A percentile compares a stretch with the other conserved stretches of the same genome.
These are phyloP conservation scores for Myotis yumanensis DNA, from an alignment of 2,113 vertebrate species.

Conservation along the genomic window DNA sequence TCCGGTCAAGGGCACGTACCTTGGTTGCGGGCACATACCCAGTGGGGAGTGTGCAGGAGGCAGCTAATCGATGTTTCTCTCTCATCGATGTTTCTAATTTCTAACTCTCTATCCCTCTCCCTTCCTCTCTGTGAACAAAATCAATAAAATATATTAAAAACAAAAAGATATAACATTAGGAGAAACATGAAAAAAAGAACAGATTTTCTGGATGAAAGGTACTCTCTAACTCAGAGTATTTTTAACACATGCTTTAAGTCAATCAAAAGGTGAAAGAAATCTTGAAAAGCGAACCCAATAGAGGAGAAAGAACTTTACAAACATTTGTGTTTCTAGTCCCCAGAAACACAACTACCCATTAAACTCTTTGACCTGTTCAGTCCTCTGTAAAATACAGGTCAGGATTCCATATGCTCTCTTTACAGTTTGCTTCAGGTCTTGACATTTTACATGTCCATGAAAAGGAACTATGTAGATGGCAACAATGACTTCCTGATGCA, in stretches of 20 bases:
- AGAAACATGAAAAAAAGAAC: not conserved
- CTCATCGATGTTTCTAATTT: too few relatives aligned
- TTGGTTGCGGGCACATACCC: too few relatives aligned
- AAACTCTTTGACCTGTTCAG: not conserved
- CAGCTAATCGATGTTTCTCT: too few relatives aligned
- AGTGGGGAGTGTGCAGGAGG: too few relatives aligned
- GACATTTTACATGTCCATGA: not conserved
- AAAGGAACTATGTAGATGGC: not conserved
- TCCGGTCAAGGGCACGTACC: too few relatives aligned
- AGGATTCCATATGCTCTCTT: not conserved
- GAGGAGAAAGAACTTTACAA: not conserved
- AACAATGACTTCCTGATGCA: not conserved
- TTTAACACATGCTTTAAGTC: constrained; percentile 1
- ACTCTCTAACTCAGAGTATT: not conserved
- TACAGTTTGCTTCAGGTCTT: not conserved
- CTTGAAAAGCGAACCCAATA: not conserved
- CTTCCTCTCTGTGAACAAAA: too few relatives aligned
- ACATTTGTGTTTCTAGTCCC: not conserved
- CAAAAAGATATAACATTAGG: not conserved
- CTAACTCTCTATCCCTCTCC: too few relatives aligned
- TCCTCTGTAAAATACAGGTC: not conserved
- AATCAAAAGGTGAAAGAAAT: constrained; percentile 16
- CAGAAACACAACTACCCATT: not conserved
- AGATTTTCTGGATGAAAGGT: constrained; percentile 37
- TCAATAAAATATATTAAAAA: not conserved